A percentile compares a stretch with the other conserved stretches of the same genome.
phyloP scores from a whole-genome alignment of 2,797 vertebrate species.

The Spinus olivaceus region DNA sequence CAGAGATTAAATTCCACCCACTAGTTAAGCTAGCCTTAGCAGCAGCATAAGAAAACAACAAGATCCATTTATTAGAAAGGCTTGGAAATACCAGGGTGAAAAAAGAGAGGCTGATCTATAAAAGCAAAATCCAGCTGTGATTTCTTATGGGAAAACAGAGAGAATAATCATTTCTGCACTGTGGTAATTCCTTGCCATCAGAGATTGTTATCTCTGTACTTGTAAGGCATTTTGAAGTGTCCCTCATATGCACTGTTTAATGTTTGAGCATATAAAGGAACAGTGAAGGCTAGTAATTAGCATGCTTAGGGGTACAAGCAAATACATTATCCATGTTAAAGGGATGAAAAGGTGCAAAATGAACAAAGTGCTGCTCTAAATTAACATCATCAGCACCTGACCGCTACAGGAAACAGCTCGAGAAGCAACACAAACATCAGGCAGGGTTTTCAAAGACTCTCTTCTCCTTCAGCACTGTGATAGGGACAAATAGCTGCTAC shows the following conservation, averaged over 20 bases:
- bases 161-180: background rate
- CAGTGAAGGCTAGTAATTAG: background rate
- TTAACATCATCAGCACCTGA: background rate
- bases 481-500: background rate
- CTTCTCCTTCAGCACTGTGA: background rate
- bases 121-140: background rate
- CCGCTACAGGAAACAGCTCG: background rate
- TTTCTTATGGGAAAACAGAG: background rate
- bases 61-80: background rate
- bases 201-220: background rate
- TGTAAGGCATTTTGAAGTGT: background rate
- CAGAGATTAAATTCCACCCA: background rate
- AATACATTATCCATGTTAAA: background rate
- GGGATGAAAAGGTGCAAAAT: slow-evolving; percentile 10
- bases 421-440: background rate
- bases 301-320: background rate
- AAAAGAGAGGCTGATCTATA: background rate
- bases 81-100: background rate
- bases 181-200: background rate
- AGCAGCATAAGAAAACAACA: background rate
- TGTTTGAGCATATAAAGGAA: background rate
- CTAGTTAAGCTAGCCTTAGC: background rate
- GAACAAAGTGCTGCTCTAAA: background rate
- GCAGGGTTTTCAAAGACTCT: background rate
- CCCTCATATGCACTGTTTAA: background rate